Evolutionary conservation across 2,888 invertebrate genomes (phyloP), one percentile per base, ranked within the genome.

Genomic region (Flexamia atlantica): DNA sequence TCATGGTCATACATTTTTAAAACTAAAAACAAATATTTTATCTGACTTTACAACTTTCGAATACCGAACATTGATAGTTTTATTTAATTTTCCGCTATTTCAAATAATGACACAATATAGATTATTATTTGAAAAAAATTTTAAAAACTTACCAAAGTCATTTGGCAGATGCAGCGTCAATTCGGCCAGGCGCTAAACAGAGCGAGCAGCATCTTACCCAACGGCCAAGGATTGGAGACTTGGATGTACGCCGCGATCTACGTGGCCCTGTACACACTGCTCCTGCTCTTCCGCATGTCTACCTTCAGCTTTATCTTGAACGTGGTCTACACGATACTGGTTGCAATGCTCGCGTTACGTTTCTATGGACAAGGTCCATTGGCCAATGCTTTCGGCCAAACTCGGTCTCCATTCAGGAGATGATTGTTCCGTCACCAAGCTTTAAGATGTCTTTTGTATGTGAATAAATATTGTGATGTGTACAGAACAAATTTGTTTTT

Each of bases 241-340:
- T 76, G 76, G 76, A 17, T 76, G 50, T 76, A 76, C n/a, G 76
- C 76, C 1, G 76, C 50, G 14, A 50, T 7, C 5, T 76, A 76
- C 20, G 46, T 46, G 4, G 14, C 36, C 50, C 1, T 76, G 2
- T 76, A 76, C 76, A 76, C 76, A 1, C 76, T 76, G 7, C 7
- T 50, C 25, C 1, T 76, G 76, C 76, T 76, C 0, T 50, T 76
- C 50, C 20, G 76, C 12, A 76, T 50, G 76, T 76, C 76, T 0
- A 76, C 76, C 7, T 76, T 76, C 50, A 50, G 76, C 46, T 76
- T 76, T 30, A 76, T 76, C 46, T 76, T 50, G 30, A 76, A 50
- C 76, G 50, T 76, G 50, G 1, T 46, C 17, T 76, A 76, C 50
- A 50, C 50, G 2, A n/a, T 50, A 1, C 50, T 76, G 20, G n/a